phyloP scores from a whole-genome alignment of 2,113 vertebrate genomes.

The Lamprotornis superbus region DNA sequence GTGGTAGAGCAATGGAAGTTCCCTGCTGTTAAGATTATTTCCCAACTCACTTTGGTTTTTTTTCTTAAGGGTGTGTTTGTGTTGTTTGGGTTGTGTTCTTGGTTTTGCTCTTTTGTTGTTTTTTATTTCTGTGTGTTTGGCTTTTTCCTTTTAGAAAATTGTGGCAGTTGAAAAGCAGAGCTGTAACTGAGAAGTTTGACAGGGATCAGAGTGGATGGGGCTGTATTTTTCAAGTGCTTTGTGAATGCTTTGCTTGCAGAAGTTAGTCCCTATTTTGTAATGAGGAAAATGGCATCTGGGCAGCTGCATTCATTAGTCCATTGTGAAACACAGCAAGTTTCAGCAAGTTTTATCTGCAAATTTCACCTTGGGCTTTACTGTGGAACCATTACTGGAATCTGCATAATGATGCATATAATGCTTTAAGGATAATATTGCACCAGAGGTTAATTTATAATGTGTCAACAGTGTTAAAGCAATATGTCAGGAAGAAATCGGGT shows the following conservation, averaged over 20 bases:
- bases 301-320: background rate
- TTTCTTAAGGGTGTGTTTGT: background rate
- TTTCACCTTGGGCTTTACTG: background rate
- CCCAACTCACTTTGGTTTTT: background rate
- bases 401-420: background rate
- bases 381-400: background rate
- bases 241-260: background rate
- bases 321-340: slow-evolving; percentile 5
- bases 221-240: background rate
- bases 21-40: background rate
- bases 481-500: background rate
- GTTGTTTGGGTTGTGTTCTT: background rate
- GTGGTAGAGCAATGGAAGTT: background rate
- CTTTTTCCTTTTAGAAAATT: background rate
- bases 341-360: background rate
- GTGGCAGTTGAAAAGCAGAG: background rate
- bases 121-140: background rate
- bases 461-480: background rate
- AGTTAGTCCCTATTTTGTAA: background rate
- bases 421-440: background rate
- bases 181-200: background rate
- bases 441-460: background rate
- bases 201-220: background rate
- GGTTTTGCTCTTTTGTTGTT: background rate
- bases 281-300: background rate